Percentiles rank a stretch among this genome's conserved stretches.
Evolutionary conservation across 2,113 vertebrate species (phyloP).

Genomic region (Phaetusa simplex): DNA sequence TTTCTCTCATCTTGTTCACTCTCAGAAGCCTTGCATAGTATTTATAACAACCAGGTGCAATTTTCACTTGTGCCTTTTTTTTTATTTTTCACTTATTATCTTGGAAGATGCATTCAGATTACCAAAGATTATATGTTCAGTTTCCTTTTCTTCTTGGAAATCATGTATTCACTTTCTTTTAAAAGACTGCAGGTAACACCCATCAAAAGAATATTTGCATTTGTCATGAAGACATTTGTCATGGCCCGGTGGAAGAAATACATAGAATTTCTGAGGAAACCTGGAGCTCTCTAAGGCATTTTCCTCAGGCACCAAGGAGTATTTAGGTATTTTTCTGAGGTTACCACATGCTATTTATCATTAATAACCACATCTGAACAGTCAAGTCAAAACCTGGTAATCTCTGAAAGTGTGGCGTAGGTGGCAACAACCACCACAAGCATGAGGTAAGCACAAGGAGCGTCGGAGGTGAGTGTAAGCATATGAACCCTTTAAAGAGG

Average conservation of each 20-base stretch:
- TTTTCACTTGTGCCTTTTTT: neutral
- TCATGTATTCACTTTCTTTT: neutral
- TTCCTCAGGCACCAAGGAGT: neutral
- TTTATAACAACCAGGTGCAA: neutral
- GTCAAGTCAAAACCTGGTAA: neutral
- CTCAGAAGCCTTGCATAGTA: neutral
- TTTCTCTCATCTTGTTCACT: neutral
- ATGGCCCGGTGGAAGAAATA: neutral
- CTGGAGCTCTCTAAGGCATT: neutral
- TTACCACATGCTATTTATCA: neutral
- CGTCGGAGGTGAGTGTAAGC: rapidly evolving
- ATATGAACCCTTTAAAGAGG: neutral
- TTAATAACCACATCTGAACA: neutral
- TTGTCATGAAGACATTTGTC: neutral
- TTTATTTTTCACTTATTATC: neutral
- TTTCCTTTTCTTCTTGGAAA: neutral
- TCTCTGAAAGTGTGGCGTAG: neutral
- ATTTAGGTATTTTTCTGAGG: neutral
- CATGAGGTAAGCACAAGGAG: neutral
- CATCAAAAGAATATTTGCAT: neutral
- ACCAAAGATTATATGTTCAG: neutral
- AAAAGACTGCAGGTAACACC: neutral
- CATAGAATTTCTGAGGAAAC: neutral
- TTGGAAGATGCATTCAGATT: neutral
- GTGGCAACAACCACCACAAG: neutral